Evolutionary conservation across 2,888 invertebrate genomes (phyloP), one percentile per base, ranked within the genome.

Genomic region (Platypus cylindrus): DNA sequence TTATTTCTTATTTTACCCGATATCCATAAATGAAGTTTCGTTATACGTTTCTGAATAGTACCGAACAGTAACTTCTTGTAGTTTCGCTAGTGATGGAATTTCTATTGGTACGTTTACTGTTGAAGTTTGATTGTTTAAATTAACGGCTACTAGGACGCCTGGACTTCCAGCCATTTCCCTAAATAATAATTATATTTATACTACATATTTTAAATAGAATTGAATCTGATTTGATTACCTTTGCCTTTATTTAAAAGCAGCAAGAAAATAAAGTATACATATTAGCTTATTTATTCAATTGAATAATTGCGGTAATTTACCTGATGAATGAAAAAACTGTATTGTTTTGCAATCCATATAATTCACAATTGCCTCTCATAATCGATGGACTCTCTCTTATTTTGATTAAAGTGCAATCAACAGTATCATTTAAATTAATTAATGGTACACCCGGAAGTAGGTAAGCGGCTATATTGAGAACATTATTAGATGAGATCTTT

Each of bases 381-480:
- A 80, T 67, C 16, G 77, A 74, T 7, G 70, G 67, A 38, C 74
- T 68, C 15, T 52, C 46, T 17, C 72, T 57, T 5, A 62, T 56
- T 39, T 63, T 58, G 3, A 63, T 47, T 14, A 72, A 51, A 9
- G 56, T 57, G 24, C 56, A 49, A 46, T 67, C 45, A 14, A 58
- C 38, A 3, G 40, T 45, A 13, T 49, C 40, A 33, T 49, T 49
- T 12, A 36, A 37, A 14, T 47, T 40, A 11, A 62, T 43, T 24
- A 62, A 40, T 0, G 86, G 78, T 3, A 81, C 74, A 27, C 90
- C 91, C 0, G 85, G 85, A 43, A 94, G 61, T 36, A 90, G 62
- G 54, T 86, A 64, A 29, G 78, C 69, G 51, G 91, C 70, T 52
- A 81, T 70, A 14, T 77, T 74, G 20, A 70, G 59, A 30, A 69